Base-by-base conservation (phyloP, 2,797 vertebrate species). In the Lepus oiostolus region DNA sequence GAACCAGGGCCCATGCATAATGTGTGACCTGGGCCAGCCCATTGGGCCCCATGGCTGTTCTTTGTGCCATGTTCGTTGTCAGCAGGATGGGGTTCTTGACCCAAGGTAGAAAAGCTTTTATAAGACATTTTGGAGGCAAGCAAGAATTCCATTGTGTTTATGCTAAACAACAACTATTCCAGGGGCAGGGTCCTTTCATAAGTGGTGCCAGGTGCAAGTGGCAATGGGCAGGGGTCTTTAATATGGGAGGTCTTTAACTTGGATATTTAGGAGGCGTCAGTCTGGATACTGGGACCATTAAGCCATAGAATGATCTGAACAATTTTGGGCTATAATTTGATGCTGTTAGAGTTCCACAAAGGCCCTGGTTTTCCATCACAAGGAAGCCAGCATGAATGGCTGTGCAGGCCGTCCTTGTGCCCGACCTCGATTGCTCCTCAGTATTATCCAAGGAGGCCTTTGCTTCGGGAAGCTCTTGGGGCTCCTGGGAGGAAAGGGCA, bases 331-430 rank as follows among this genome's bases (percentile, higher is more conserved):
- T 70, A 1, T 82, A 67, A 95, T 76, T 84, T 1, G 1, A 30
- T 85, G 75, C n/a, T 79, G n/a, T 83, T 38, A 85, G 63, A 89
- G 17, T 88, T 93, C 65, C 68, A 38, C 81, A 86, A 65, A 84
- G 47, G 68, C 32, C 71, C 54, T 68, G 16, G 9, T 77, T 85
- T 88, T 76, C 52, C 60, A 32, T 88, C 65, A 21, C n/a, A 85
- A 65, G 90, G 19, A 63, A 86, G 89, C 62, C 32, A 86, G 12
- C 32, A 17, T 38, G n/a, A 82, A 54, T 50, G 60, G 10, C 28
- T n/a, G 1, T 52, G 16, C 19, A 4, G n/a, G 60, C 42, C 24
- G 1, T 80, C 52, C 58, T 68, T 67, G 77, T 50, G n/a, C 38
- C 19, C 24, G 28, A 28, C 58, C 86, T 84, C 89, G 75, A 21